phyloP scores from a whole-genome alignment of 2,888 invertebrate species.

The Eilema sororculum region DNA sequence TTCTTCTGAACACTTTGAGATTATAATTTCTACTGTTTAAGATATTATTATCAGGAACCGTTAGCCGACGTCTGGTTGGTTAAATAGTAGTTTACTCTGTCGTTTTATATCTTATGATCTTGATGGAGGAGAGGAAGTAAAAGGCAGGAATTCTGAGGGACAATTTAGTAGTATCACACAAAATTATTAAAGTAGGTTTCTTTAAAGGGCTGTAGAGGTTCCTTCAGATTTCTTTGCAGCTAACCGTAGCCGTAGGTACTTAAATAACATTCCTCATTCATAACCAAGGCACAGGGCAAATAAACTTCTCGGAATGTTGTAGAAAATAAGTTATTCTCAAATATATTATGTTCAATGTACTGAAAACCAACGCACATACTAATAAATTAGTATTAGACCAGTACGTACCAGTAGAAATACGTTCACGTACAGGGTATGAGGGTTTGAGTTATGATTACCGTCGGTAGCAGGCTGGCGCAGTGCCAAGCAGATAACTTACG shows the following conservation, averaged over 20 bases:
- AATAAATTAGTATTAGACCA: conserved; percentile 30
- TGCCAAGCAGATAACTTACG: conserved; percentile 35
- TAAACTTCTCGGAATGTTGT: not conserved
- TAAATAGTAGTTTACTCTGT: not conserved
- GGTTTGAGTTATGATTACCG: conserved; percentile 29
- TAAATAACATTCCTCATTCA: not conserved
- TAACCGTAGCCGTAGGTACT: too few species aligned
- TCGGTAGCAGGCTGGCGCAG: conserved; percentile 28
- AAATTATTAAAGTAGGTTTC: too few species aligned
- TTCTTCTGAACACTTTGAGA: not conserved
- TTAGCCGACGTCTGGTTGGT: not conserved
- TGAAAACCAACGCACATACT: not conserved
- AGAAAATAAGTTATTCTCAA: too few species aligned
- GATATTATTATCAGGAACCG: not conserved
- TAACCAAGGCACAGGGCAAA: not conserved
- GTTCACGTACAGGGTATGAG: conserved; percentile 22
- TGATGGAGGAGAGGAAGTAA: too few species aligned
- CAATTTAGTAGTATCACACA: too few species aligned
- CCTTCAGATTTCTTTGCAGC: not conserved
- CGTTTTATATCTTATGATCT: too few species aligned
- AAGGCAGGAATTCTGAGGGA: too few species aligned
- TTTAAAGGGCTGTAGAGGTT: too few species aligned
- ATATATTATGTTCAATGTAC: conserved; percentile 4
- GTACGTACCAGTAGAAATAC: conserved; percentile 21
- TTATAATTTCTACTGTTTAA: not conserved